Evolutionary conservation across 2,113 vertebrate species (phyloP), one percentile per base, ranked within the genome.

Genomic region (Ginglymostoma cirratum): DNA sequence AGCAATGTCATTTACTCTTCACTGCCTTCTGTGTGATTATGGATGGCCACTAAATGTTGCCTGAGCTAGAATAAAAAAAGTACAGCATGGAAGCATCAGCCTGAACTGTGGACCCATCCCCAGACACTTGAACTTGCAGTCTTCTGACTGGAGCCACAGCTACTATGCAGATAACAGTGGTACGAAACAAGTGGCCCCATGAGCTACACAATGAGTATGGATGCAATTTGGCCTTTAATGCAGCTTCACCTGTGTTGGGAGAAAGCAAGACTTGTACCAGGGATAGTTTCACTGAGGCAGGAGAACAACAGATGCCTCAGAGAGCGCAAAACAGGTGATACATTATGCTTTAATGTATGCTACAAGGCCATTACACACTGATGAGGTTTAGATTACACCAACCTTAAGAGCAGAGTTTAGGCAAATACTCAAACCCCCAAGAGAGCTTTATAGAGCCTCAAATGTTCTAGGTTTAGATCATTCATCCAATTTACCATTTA

Each of bases 331-430:
- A 69, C 2, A 94, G 38, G 69, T 45, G 67, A 94, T 94, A 70
- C 45, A 94, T 94, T 27, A 70, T 94, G 2, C 45, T 70, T 94
- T 70, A 94, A 70, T 27, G 42, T 38, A 38, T 70, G 65, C 38
- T 70, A 70, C 87, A 65, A 45, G 52, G 87, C 87, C 87, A 92
- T 65, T 65, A 92, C 67, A 94, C 19, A 70, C 34, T 94, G n/a
- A 70, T 67, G 66, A 66, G 66, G 66, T 94, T 94, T 45, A 94
- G 23, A 94, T 70, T 38, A 94, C 93, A 94, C 72, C 21, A 94
- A 45, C 72, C 93, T 70, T 42, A 45, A 94, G 66, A 94, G 66
- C 66, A 42, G 23, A 94, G 8, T 70, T 70, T 94, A 45, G 70
- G 24, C 2, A 38, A 69, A 19, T 94, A 42, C 19, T 12, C 45